These are phyloP conservation scores for Phrynocephalus vlangalii DNA, from an alignment of 2,797 vertebrate genomes.

Conservation along the genomic window DNA sequence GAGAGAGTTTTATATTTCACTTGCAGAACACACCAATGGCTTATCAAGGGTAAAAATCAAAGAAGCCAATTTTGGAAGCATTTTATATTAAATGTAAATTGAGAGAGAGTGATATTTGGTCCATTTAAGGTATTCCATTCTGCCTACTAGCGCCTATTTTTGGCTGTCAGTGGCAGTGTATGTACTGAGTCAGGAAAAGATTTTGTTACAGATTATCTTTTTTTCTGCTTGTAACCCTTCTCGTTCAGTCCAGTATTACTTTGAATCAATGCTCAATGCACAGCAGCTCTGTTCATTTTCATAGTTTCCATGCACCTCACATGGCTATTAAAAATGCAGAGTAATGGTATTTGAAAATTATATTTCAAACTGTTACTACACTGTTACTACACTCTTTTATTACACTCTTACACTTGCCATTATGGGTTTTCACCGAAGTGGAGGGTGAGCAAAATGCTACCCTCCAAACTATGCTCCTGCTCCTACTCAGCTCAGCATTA, in stretches of 20 bases:
- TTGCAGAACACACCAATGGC: neutral
- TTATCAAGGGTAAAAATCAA: slow-evolving; percentile 34
- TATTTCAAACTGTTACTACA: neutral
- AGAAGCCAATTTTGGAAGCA: slow-evolving; percentile 16
- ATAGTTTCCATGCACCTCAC: neutral
- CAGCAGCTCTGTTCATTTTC: slow-evolving; percentile 10
- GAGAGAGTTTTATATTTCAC: neutral
- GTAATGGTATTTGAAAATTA: neutral
- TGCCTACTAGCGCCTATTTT: slow-evolving; percentile 35
- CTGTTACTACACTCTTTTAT: slow-evolving; percentile 1
- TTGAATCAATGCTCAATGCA: neutral
- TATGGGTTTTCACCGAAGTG: slow-evolving; percentile 25
- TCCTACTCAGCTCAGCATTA: too few relatives aligned
- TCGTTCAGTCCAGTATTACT: slow-evolving; percentile 10
- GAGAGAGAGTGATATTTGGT: neutral
- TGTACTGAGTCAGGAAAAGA: slow-evolving; percentile 27
- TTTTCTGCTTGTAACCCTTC: slow-evolving; percentile 33
- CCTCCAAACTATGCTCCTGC: too few relatives aligned
- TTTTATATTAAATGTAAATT: neutral
- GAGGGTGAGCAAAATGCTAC: too few relatives aligned
- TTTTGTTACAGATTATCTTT: slow-evolving; percentile 33
- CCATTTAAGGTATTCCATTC: slow-evolving; percentile 43
- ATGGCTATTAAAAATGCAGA: slow-evolving; percentile 27
- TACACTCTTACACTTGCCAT: slow-evolving; percentile 6
- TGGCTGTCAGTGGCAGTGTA: slow-evolving; percentile 21